Evolutionary conservation across 2,113 vertebrate genomes (phyloP), one percentile per base, ranked within the genome.

Genomic region (Sus scrofa): DNA sequence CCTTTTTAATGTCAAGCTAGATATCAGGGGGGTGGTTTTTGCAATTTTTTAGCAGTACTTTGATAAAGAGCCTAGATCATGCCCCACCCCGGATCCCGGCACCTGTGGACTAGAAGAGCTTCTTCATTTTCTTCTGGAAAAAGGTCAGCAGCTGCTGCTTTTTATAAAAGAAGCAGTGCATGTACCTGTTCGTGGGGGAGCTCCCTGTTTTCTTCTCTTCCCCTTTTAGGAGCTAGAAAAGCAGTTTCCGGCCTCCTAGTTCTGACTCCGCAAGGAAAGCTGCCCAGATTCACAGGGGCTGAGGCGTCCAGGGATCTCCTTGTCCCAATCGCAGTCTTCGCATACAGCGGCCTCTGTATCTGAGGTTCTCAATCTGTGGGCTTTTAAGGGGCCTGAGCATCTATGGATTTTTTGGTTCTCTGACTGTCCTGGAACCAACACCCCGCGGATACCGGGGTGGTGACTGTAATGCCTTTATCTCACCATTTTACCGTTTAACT

Each of bases 121-220:
- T 58, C 4, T 92, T 68, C 7, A 60, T 88, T 91, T 91, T 52
- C 24, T 71, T 58, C 50, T 81, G 50, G 30, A 60, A 96, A 96
- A 81, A 79, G 44, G 34, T 34, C 65, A 81, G 27, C 30, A 91
- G 39, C 44, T 65, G 27, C 4, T 34, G 3, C 24, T 91, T 79
- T 44, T 65, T 54, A 44, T 34, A 91, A 83, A 16, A 19, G 9
- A 82, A 70, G 63, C 56, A 22, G 11, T 50, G 34, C n/a, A 22
- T 85, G 50, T 50, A 27, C 20, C n/a, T 68, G 4, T 34, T 74
- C 60, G 0, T 73, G 32, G 84, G 58, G 32, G 82, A 83, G 32
- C 3, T 87, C 14, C 32, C 24, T 71, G 27, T n/a, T 50, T 71
- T 67, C 20, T 87, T 26, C 4, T 87, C 52, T 83, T 85, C 30